A percentile compares a stretch with the other conserved stretches of the same genome.
These are phyloP conservation scores for Patiria miniata DNA, from an alignment of 35 echinoderm and acorn worm genomes.

Conservation along the genomic window DNA sequence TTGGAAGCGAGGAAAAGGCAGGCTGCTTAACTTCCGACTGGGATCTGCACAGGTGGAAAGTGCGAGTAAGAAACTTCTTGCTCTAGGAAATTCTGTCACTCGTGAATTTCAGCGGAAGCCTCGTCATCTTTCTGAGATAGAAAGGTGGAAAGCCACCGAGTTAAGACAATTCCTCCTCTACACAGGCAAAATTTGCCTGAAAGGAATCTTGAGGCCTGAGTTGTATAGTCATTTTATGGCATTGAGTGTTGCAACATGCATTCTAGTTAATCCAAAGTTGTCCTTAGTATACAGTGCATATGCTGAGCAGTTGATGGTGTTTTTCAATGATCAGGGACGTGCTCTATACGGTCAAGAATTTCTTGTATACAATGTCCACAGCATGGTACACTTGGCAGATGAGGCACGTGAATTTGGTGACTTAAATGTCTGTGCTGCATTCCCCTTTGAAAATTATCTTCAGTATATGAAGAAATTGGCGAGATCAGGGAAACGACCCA, in stretches of 20 bases:
- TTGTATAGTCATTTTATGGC: constrained; percentile 54
- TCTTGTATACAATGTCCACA: constrained; percentile 79
- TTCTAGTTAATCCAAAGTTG: constrained; percentile 33
- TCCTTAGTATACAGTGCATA: constrained; percentile 4
- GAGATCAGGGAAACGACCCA: constrained; percentile 52
- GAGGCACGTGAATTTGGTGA: constrained; percentile 45
- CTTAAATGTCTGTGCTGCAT: constrained; percentile 50
- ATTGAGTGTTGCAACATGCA: constrained; percentile 53
- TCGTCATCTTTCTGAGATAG: constrained; percentile 47
- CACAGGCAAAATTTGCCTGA: constrained; percentile 50
- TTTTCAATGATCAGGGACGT: constrained; percentile 53
- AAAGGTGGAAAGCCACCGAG: constrained; percentile 84
- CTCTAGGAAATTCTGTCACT: constrained; percentile 10
- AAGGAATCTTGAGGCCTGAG: constrained; percentile 7
- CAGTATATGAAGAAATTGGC: constrained; percentile 67
- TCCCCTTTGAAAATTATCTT: constrained; percentile 73
- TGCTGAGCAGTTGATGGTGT: constrained; percentile 52
- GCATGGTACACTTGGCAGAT: constrained; percentile 67
- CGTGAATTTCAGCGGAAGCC: constrained; percentile 64
- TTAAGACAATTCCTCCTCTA: constrained; percentile 67
- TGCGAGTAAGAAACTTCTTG: constrained; percentile 52
- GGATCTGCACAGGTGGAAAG: constrained; percentile 39
- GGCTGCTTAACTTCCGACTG: constrained; percentile 5
- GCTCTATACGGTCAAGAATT: constrained; percentile 66
- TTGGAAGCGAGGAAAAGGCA: constrained; percentile 73